Conservation (phyloP, 2,797 vertebrate genomes). For the Schizopygopsis pylzovi region DNA sequence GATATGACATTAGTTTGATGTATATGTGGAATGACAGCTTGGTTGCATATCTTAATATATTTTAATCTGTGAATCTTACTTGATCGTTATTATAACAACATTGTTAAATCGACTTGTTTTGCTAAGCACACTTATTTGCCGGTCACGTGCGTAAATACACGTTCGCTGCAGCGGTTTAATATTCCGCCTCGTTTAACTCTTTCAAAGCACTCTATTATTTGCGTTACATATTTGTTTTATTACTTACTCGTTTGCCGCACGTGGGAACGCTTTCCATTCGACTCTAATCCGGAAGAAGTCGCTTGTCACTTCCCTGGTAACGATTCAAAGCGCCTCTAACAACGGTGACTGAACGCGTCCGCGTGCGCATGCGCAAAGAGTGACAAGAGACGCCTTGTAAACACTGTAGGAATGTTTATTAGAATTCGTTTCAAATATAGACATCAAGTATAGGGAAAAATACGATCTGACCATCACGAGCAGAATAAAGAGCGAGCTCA, state of each 20-base stretch:
- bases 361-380: not conserved
- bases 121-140: not conserved
- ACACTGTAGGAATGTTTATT: slow-evolving; percentile 33
- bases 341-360: not conserved
- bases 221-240: not conserved
- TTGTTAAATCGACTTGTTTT: not conserved
- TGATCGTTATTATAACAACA: not conserved
- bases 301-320: slow-evolving; percentile 40
- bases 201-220: not conserved
- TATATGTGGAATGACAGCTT: not conserved
- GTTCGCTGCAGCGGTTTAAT: too few species aligned
- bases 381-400: slow-evolving; percentile 10
- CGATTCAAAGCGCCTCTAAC: not conserved
- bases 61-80: not conserved
- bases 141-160: too few species aligned
- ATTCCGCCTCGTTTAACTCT: not conserved
- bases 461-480: not conserved
- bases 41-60: too few species aligned
- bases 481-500: slow-evolving; percentile 12
- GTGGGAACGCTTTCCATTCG: slow-evolving; percentile 48
- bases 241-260: slow-evolving; percentile 58
- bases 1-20: not conserved
- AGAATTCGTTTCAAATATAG: slow-evolving; percentile 36
- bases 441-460: slow-evolving; percentile 18
- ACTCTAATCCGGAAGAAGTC: slow-evolving; percentile 41